Percentiles rank a stretch among this genome's conserved stretches.
These are phyloP conservation scores for Acanthopleura granulata DNA, from an alignment of 2,888 invertebrate genomes.

Conservation along the genomic window DNA sequence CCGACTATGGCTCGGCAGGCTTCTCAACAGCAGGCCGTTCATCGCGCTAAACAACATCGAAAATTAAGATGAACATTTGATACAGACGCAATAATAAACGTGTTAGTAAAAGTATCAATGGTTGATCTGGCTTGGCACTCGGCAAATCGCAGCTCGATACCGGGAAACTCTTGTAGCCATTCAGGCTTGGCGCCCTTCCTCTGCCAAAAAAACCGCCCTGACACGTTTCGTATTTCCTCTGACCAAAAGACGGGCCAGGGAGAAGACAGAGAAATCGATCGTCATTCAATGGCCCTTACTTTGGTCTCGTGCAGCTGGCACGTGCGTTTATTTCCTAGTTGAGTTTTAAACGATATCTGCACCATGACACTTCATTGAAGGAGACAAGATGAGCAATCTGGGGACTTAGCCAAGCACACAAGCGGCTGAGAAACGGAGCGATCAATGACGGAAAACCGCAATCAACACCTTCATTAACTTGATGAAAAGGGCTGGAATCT, in stretches of 20 bases:
- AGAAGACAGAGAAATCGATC: neutral
- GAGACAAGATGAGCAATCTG: constrained; percentile 2
- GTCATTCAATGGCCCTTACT: constrained; percentile 5
- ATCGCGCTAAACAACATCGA: neutral
- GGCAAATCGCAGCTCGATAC: neutral
- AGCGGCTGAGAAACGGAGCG: neutral
- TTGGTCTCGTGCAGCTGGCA: constrained; percentile 7
- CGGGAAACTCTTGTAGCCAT: neutral
- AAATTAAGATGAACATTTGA: neutral
- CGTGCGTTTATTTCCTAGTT: constrained; percentile 17
- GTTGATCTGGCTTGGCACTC: neutral
- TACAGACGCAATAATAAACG: constrained; percentile 5
- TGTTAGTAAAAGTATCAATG: constrained; percentile 6
- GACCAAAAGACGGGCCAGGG: neutral
- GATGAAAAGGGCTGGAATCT: constrained; percentile 10
- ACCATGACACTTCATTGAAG: neutral
- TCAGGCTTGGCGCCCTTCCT: neutral
- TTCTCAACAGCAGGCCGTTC: no score
- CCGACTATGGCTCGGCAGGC: no score
- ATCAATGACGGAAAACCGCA: constrained; percentile 12
- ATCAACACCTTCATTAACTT: constrained; percentile 15
- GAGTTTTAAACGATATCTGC: constrained; percentile 11
- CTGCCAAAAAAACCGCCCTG: constrained; percentile 7
- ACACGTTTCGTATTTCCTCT: constrained; percentile 13
- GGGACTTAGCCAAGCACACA: neutral